Evolutionary conservation across 2,113 vertebrate genomes (phyloP), one percentile per base, ranked within the genome.

Genomic region (Ariopsis seemanni): DNA sequence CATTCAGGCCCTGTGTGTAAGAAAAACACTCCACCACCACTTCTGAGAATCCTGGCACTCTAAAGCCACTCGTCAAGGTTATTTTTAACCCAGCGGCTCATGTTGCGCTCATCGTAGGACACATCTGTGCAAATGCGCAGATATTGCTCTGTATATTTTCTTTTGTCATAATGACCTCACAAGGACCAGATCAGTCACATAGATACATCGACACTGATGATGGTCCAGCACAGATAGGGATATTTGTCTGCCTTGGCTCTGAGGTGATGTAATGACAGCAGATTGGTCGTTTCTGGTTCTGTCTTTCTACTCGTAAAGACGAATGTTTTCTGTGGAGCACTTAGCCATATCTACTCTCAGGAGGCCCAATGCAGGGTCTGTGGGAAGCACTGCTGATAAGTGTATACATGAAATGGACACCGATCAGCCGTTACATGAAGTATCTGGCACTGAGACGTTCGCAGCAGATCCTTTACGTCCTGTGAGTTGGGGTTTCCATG

Each of bases 121-220:
- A 86, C 80, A 86, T 89, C 88, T 89, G 88, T 75, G 85, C 63
- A 77, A 81, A 65, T 27, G 60, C 25, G 53, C 60, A 22, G 50
- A 78, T 50, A 52, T 17, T 50, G 27, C 71, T 60, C 52, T 62
- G 50, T 20, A 18, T 81, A 60, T 69, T 30, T 30, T 30, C 30
- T 30, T 30, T 30, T 30, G 30, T 85, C n/a, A 20, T 50, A 84
- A 63, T 86, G 85, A 86, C 50, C 79, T 89, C 85, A 86, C 18
- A 6, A 63, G 34, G 5, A 25, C 34, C 63, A 78, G 81, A 42
- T 25, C 50, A 25, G 79, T 71, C 34, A 30, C 48, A 25, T 7
- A 50, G 30, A 63, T 48, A 60, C 82, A 11, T 58, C 71, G 53
- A 53, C 55, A 75, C 55, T 63, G 75, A 60, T 27, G 86, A 74